phyloP scores from a whole-genome alignment of 2,797 vertebrate genomes.

The Dermochelys coriacea region DNA sequence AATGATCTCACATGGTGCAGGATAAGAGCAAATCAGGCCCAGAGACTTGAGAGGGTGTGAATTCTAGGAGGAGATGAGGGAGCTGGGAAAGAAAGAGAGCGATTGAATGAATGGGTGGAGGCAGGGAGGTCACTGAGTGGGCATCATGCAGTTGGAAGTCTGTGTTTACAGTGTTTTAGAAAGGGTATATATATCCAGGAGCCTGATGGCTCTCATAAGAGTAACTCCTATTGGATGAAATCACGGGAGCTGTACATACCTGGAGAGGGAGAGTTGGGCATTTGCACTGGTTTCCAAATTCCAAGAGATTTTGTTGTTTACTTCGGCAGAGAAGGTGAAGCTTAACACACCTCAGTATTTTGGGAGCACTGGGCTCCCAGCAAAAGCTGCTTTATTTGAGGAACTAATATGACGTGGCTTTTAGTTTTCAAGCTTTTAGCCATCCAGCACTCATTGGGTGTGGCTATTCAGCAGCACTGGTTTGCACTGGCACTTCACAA shows the following conservation, averaged over 20 bases:
- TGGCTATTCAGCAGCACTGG: background rate
- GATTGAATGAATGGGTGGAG: background rate
- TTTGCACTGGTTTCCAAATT: background rate
- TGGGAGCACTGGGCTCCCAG: background rate
- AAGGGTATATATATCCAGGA: background rate
- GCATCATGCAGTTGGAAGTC: background rate
- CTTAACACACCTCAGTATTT: background rate
- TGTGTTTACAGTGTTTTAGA: background rate
- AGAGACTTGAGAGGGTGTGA: accelerated
- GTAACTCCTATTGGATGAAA: background rate
- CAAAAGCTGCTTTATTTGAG: background rate
- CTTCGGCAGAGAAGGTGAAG: background rate
- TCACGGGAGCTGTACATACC: background rate
- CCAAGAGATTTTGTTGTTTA: background rate
- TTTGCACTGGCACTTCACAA: background rate
- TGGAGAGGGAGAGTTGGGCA: background rate
- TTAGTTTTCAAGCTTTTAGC: background rate
- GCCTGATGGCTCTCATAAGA: background rate
- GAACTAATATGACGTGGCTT: background rate
- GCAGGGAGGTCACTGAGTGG: background rate
- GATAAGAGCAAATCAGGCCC: accelerated
- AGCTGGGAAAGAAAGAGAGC: background rate
- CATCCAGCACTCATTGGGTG: background rate
- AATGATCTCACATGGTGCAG: accelerated
- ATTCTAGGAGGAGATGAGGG: accelerated